Evolutionary conservation across 2,113 vertebrate species (phyloP).

Genomic region (Alexandromys fortis): DNA sequence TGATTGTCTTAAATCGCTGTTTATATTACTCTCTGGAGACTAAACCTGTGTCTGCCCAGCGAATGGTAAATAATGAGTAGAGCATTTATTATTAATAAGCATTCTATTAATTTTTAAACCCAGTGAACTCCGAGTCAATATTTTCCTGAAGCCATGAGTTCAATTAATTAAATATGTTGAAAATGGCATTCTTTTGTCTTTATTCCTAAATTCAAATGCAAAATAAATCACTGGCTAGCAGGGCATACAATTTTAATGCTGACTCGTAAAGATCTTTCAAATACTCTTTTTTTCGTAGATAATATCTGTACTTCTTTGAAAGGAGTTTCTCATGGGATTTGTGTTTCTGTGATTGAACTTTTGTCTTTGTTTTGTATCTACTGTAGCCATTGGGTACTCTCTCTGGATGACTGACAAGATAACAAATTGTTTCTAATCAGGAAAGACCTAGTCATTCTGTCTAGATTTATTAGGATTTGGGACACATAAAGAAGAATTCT

Average conservation of each 20-base stretch:
- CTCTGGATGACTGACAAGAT: neutral
- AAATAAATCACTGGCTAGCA: slow-evolving; percentile 57
- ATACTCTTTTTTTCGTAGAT: neutral
- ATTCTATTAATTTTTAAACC: slow-evolving; percentile 70
- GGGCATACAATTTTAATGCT: slow-evolving; percentile 39
- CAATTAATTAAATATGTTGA: slow-evolving; percentile 66
- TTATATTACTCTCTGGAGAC: slow-evolving; percentile 51
- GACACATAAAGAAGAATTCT: neutral
- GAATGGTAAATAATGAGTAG: slow-evolving; percentile 65
- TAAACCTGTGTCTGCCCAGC: neutral
- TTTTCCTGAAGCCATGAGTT: slow-evolving; percentile 57
- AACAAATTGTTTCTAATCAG: neutral
- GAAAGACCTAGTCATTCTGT: neutral
- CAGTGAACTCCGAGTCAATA: slow-evolving; percentile 67
- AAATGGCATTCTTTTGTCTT: slow-evolving; percentile 56
- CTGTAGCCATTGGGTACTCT: neutral
- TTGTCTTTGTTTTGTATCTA: neutral
- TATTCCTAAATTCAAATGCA: slow-evolving; percentile 67
- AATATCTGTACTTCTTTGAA: neutral
- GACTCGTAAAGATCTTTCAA: slow-evolving; percentile 34
- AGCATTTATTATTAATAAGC: slow-evolving; percentile 68
- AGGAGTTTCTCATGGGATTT: neutral
- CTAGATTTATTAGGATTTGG: neutral
- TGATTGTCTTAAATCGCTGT: slow-evolving; percentile 51
- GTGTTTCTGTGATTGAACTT: neutral